These are phyloP conservation scores for Trematomus bernacchii DNA, from an alignment of 2,797 vertebrate species.

Conservation along the genomic window DNA sequence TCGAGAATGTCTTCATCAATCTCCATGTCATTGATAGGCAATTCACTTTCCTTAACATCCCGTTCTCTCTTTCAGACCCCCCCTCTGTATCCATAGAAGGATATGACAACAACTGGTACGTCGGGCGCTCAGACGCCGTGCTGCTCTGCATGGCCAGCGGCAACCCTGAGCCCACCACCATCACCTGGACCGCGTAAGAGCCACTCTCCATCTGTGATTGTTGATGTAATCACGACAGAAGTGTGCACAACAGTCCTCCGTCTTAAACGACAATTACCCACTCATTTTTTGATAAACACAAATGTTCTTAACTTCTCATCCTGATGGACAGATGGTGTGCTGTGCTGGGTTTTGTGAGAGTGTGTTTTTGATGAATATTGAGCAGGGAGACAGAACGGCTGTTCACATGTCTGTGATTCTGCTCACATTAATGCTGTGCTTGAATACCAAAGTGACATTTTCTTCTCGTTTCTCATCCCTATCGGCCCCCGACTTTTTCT, in stretches of 20 bases:
- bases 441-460: slow-evolving; percentile 30
- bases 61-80: slow-evolving; percentile 76
- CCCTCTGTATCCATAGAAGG: slow-evolving; percentile 88
- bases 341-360: slow-evolving; percentile 4
- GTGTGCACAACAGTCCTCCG: neutral
- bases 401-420: slow-evolving; percentile 46
- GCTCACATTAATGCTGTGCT: slow-evolving; percentile 35
- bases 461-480: neutral
- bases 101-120: slow-evolving; percentile 91
- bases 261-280: slow-evolving; percentile 17
- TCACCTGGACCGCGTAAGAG: slow-evolving; percentile 90
- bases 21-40: neutral
- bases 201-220: neutral
- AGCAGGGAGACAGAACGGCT: slow-evolving; percentile 43
- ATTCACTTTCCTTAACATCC: too few relatives aligned
- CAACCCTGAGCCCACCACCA: slow-evolving; percentile 83
- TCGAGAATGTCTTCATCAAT: neutral
- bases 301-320: slow-evolving; percentile 9
- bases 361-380: slow-evolving; percentile 38
- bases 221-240: neutral
- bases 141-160: slow-evolving; percentile 84
- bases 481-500: neutral
- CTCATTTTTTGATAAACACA: slow-evolving; percentile 6
- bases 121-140: slow-evolving; percentile 83
- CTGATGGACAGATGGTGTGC: slow-evolving; percentile 64